Evolutionary conservation across 2,888 invertebrate species (phyloP).

Genomic region (Neoitamus cyanurus): DNA sequence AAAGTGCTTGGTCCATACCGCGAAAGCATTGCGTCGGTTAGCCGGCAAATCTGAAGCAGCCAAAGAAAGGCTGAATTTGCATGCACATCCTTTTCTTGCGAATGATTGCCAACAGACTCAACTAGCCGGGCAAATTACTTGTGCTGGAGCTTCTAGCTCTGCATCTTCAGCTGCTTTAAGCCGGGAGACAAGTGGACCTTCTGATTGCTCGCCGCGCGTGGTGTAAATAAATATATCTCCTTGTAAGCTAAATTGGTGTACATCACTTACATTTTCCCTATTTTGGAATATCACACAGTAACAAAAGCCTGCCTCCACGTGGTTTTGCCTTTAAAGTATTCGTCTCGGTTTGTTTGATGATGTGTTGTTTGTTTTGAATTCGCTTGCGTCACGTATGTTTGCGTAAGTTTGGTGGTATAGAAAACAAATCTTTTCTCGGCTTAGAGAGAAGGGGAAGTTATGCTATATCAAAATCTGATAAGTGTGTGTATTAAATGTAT

Average conservation of each 20-base stretch:
- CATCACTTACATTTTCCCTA: constrained; percentile 34
- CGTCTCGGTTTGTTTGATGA: constrained; percentile 44
- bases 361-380: constrained; percentile 48
- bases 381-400: constrained; percentile 50
- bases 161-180: neutral
- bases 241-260: constrained; percentile 2
- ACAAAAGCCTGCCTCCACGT: constrained; percentile 39
- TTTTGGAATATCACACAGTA: constrained; percentile 40
- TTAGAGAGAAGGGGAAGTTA: constrained; percentile 40
- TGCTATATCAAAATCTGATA: constrained; percentile 30
- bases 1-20: too few species aligned
- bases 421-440: constrained; percentile 7
- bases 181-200: neutral
- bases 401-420: constrained; percentile 48
- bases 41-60: neutral
- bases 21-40: neutral
- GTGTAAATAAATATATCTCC: neutral
- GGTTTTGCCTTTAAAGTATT: constrained; percentile 29
- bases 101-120: too few species aligned
- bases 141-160: neutral
- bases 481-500: constrained; percentile 47
- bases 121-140: too few species aligned
- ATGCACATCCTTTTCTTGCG: neutral
- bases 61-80: neutral
- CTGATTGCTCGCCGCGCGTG: neutral